Conservation (phyloP, 2,888 invertebrate species). For the Caradrina kadenii region DNA sequence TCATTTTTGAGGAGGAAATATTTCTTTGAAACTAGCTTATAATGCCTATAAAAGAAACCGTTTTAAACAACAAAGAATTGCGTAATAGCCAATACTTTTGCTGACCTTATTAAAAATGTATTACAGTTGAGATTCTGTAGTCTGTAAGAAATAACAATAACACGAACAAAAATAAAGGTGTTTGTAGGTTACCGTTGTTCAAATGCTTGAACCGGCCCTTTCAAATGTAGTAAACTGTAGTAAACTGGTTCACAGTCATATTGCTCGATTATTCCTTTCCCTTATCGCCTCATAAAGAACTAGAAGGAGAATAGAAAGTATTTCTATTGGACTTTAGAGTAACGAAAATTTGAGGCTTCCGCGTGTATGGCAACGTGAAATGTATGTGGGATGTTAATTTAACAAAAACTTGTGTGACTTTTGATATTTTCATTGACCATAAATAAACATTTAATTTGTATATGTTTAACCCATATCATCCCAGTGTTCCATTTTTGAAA, state of each 20-base stretch:
- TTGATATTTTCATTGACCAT: not conserved
- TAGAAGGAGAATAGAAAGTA: slow-evolving; percentile 26
- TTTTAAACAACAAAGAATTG: not conserved
- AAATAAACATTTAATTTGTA: not conserved
- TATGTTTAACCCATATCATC: too few relatives aligned
- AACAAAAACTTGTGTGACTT: not conserved
- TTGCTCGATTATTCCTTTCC: slow-evolving; percentile 38
- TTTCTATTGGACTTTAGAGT: not conserved
- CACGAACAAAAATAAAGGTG: slow-evolving; percentile 27
- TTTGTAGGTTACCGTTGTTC: slow-evolving; percentile 38
- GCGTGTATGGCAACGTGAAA: not conserved
- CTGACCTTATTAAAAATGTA: not conserved
- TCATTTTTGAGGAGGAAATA: too few relatives aligned
- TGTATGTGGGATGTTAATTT: not conserved
- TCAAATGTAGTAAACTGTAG: slow-evolving; percentile 30
- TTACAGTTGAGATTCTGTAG: not conserved
- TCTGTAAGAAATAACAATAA: slow-evolving; percentile 24
- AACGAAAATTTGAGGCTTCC: not conserved
- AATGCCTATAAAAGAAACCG: not conserved
- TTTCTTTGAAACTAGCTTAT: too few relatives aligned
- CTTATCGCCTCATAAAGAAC: slow-evolving; percentile 13
- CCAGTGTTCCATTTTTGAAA: too few relatives aligned
- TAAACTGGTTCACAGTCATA: slow-evolving; percentile 50
- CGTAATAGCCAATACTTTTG: not conserved
- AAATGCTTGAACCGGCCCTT: slow-evolving; percentile 42